These are phyloP conservation scores for Papilio elwesi DNA, from an alignment of 2,888 invertebrate species.

Conservation along the genomic window DNA sequence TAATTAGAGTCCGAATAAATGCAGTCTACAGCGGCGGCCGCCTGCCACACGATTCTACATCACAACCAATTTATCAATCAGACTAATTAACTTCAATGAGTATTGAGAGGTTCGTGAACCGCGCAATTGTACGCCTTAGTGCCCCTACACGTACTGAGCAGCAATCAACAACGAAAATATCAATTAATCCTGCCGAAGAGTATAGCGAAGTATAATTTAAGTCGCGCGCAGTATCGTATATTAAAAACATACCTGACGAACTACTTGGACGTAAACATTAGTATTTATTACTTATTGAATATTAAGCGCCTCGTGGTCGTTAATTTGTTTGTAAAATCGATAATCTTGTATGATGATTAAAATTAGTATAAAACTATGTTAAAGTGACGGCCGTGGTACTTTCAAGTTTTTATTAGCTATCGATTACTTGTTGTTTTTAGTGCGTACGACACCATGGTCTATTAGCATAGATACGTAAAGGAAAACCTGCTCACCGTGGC, in stretches of 20 bases:
- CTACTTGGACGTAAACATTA: not conserved
- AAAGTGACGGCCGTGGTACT: not conserved
- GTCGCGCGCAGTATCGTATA: not conserved
- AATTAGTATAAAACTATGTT: not conserved
- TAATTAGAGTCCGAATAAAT: not conserved
- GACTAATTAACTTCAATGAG: conserved; percentile 25
- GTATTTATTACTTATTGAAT: not conserved
- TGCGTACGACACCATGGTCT: not conserved
- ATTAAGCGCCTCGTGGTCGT: not conserved
- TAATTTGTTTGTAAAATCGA: not conserved
- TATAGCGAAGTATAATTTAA: not conserved
- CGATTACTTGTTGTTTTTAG: not conserved
- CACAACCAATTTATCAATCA: conserved; percentile 34
- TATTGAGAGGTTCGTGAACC: conserved; percentile 19
- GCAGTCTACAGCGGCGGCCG: not conserved
- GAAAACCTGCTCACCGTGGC: conserved; percentile 61
- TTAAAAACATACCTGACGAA: not conserved
- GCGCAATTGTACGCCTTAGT: not conserved
- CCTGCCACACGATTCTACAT: not conserved
- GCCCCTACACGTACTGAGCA: not conserved
- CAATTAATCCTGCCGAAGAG: not conserved
- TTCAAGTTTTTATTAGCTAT: not conserved
- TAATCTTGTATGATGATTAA: not conserved
- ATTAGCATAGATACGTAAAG: not conserved
- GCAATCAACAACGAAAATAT: not conserved